These are phyloP conservation scores for Monoplex corrugatus DNA, from an alignment of 2,888 invertebrate species.

Conservation along the genomic window DNA sequence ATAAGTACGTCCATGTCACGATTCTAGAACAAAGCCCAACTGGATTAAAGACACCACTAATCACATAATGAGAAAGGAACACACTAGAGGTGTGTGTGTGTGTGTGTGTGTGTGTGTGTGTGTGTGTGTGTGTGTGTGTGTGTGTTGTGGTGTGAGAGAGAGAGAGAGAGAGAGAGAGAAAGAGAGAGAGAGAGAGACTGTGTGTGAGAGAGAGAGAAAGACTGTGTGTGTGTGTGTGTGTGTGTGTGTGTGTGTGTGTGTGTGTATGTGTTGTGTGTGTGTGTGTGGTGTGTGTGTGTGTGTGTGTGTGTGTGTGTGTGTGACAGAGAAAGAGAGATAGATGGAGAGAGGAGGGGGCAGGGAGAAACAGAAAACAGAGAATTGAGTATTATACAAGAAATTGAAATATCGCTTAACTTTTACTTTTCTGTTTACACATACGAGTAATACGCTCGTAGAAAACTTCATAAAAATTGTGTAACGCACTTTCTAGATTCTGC, in stretches of 20 bases:
- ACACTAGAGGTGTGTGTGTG: too few species aligned
- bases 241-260: constrained; percentile 42
- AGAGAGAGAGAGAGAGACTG: background rate
- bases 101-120: too few species aligned
- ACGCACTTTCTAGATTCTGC: too few species aligned
- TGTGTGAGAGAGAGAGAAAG: background rate
- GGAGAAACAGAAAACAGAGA: background rate
- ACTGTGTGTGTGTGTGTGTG: constrained; percentile 30
- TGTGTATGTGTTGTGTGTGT: constrained; percentile 6
- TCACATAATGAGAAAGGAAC: too few species aligned
- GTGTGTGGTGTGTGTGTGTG: background rate
- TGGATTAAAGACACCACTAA: too few species aligned
- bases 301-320: background rate
- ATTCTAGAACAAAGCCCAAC: too few species aligned
- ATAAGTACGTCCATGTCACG: too few species aligned
- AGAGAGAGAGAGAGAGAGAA: background rate
- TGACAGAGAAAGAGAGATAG: background rate
- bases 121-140: background rate
- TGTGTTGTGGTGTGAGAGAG: background rate
- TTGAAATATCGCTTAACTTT: too few species aligned
- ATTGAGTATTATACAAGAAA: too few species aligned
- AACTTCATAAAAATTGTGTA: too few species aligned
- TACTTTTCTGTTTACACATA: too few species aligned
- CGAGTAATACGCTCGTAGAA: too few species aligned
- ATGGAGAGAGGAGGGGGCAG: background rate